Evolutionary conservation across 2,113 vertebrate genomes (phyloP), one percentile per base, ranked within the genome.

Genomic region (Carassius auratus): DNA sequence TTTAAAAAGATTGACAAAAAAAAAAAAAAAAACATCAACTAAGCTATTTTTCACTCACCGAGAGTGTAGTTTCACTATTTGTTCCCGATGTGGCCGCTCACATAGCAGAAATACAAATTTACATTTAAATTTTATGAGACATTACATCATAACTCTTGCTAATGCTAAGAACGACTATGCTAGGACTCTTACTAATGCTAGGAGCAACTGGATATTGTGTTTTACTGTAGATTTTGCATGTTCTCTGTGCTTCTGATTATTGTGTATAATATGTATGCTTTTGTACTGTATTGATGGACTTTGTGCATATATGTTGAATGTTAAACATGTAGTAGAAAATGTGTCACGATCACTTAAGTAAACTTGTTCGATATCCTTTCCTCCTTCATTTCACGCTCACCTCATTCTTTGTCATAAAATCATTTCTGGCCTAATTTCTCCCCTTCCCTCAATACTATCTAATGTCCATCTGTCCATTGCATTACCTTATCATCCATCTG

Each of bases 321-420:
- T 87, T 84, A 66, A 89, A 79, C 30, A 64, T 85, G 76, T 45
- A 36, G 36, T 84, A 68, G 30, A 86, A 82, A 38, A 92, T 87
- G 93, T 94, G 84, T 66, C 48, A 76, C 48, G 1, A 69, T 89
- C 73, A 86, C 71, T 87, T 57, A 61, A 89, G 83, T 87, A 82
- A 86, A 68, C 62, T 76, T 84, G 61, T 91, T 92, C 86, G 81
- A 73, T 61, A 30, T 80, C 74, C 50, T 69, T 10, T 10, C 8
- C 8, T 50, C 12, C 45, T 19, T 83, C 64, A 79, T 75, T 55
- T 71, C 57, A 64, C 17, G 3, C 23, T 68, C 62, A 52, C 17
- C 26, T 42, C 81, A 83, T 69, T 30, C 80, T 68, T 66, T 30
- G 86, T 30, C 26, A 83, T 88, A 57, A 0, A 36, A 90, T 89